Evolutionary conservation across 2,888 invertebrate species (phyloP).

Genomic region (Andricus quercusramuli): DNA sequence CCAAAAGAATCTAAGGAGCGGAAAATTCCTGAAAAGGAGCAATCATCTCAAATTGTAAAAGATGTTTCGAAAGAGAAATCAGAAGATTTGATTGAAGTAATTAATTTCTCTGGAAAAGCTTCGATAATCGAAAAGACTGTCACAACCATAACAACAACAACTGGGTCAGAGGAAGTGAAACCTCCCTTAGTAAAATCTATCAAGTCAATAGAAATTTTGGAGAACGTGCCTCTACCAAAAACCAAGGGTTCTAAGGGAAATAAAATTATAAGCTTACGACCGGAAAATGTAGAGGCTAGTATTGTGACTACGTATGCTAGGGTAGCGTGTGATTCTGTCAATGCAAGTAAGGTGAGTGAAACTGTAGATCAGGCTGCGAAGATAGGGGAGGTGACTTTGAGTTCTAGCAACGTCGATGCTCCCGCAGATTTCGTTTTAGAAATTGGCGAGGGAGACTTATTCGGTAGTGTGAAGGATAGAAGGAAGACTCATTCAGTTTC

Average conservation of each 20-base stretch:
- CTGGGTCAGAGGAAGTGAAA: slow-evolving; percentile 58
- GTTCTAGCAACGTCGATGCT: slow-evolving; percentile 42
- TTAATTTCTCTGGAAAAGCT: slow-evolving; percentile 54
- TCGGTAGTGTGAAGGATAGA: slow-evolving; percentile 74
- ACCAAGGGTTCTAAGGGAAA: slow-evolving; percentile 63
- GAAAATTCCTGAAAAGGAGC: slow-evolving; percentile 33
- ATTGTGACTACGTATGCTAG: slow-evolving; percentile 71
- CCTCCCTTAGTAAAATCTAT: slow-evolving; percentile 57
- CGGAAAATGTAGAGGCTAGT: slow-evolving; percentile 72
- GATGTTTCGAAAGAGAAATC: slow-evolving; percentile 19
- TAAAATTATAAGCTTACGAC: slow-evolving; percentile 69
- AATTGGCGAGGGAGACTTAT: slow-evolving; percentile 63
- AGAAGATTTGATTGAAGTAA: slow-evolving; percentile 35
- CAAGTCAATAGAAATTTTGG: slow-evolving; percentile 62
- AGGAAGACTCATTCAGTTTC: slow-evolving; percentile 55
- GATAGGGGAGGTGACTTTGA: slow-evolving; percentile 38
- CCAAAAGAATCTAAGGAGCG: slow-evolving; percentile 40
- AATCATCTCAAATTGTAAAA: slow-evolving; percentile 16
- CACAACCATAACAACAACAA: slow-evolving; percentile 51
- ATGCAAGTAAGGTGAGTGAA: slow-evolving; percentile 19
- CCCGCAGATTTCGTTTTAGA: slow-evolving; percentile 40
- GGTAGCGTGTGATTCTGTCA: slow-evolving; percentile 48
- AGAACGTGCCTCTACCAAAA: slow-evolving; percentile 61
- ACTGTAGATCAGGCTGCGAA: slow-evolving; percentile 47
- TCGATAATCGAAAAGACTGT: slow-evolving; percentile 61